Base-by-base conservation (phyloP, 2,888 invertebrate genomes). In the Drosophila leonis region DNA sequence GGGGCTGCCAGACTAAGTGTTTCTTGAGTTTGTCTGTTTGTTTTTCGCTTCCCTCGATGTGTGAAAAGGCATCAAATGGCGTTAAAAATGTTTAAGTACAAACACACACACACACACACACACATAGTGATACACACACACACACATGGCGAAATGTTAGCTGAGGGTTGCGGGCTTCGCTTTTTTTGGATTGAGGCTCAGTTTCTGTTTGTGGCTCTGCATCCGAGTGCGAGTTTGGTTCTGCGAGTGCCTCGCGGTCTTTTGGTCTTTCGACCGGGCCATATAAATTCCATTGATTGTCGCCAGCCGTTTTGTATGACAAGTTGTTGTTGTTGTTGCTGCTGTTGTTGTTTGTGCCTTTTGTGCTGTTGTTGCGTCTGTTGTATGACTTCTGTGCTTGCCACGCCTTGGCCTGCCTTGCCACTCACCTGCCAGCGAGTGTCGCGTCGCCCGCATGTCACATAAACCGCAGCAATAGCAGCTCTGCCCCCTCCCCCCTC, bases 11-110 rank as follows among this genome's bases (percentile, higher is more conserved):
- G 73, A 68, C 88, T 88, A 84, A 84, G 84, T 88, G 89, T 84
- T 88, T 86, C 84, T 85, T 65, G 80, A 78, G 86, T 82, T 68
- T 82, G 77, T 57, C 72, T 85, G 81, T 85, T 88, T 85, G 79
- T 77, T 75, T 78, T 82, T 55, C 78, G 86, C 75, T 75, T 77
- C 72, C 72, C 74, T 72, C 73, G 74, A 84, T 88, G 81, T 84
- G 87, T 87, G 83, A 87, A 87, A 87, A 88, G 87, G 87, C 87
- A 86, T 88, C 88, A 88, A 87, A 88, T 87, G 87, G 88, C 87
- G 87, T 87, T 88, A 88, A 87, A 88, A 88, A 86, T 82, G 76
- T 76, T 85, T 90, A 87, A 87, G 80, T 84, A 83, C 72, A 82
- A 48, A 66, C 60, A 55, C 61, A 55, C 66, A 77, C 65, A 72